Evolutionary conservation across 1,140 invertebrate genomes (phyloP), one percentile per base, ranked within the genome.

Genomic region (Elysia chlorotica): DNA sequence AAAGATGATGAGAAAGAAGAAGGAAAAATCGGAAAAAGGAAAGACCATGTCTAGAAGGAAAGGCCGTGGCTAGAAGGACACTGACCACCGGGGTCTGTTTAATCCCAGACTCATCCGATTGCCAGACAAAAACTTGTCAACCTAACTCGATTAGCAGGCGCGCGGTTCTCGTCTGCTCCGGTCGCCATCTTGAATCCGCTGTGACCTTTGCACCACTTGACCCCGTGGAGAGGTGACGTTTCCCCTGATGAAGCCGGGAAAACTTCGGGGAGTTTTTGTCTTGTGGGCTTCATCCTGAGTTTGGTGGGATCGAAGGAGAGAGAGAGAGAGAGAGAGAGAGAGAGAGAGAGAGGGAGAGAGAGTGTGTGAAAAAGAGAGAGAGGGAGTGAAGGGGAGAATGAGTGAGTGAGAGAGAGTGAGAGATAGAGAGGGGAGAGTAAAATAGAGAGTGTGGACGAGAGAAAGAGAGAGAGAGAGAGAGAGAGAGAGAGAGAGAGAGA

Each of bases 91-190:
- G n/a, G n/a, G n/a, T 30, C 23, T 38, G 63, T 67, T 67, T 67
- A 67, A 67, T 67, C 65, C 65, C 28, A 25, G n/a, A 19, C 48
- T 67, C 53, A 67, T 67, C 65, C 65, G 56, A 67, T 67, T 67
- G n/a, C n/a, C 2, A 37, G 65, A 67, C 48, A 67, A 67, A 67
- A 67, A 67, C 65, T 41, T 28, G 65, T 25, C 65, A 37, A 54
- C 14, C 37, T 67, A 67, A 67, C 48, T 67, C 30, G 28, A 53
- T 67, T 67, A 67, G 53, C 36, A 30, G n/a, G 41, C 65, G 48
- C 38, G 41, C 48, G 65, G 10, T 53, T 67, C 65, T 54, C 65
- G 65, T 53, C 38, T 67, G n/a, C n/a, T 53, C n/a, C 65, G 38
- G 65, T 54, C 38, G 65, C 65, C 65, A 67, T 67, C 30, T 67